Conservation (phyloP, 2,888 invertebrate species). For the Drosophila rubida region DNA sequence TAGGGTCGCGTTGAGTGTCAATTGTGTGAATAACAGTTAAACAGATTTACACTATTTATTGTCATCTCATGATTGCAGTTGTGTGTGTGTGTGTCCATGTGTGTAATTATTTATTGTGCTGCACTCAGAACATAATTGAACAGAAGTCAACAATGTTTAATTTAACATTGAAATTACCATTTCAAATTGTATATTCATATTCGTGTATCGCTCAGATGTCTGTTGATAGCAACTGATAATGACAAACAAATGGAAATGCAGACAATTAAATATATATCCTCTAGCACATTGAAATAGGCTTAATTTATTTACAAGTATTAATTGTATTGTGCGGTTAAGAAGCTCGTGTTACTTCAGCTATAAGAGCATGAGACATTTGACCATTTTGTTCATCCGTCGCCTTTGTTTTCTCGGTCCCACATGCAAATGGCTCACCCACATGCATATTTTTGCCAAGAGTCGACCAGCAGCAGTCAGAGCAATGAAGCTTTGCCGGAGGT, state of each 20-base stretch:
- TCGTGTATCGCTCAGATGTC: background rate
- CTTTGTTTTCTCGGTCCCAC: too few relatives aligned
- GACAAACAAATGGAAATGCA: background rate
- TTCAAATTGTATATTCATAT: background rate
- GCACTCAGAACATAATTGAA: conserved; percentile 6
- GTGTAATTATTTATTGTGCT: conserved; percentile 1
- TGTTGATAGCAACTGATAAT: background rate
- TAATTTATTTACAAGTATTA: too few relatives aligned
- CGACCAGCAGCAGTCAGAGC: too few relatives aligned
- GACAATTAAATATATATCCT: background rate
- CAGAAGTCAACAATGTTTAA: conserved; percentile 9
- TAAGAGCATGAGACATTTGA: too few relatives aligned
- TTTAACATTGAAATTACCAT: background rate
- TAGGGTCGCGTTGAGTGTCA: conserved; percentile 67
- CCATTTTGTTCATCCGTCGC: too few relatives aligned
- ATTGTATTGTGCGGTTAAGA: too few relatives aligned
- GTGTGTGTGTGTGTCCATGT: background rate
- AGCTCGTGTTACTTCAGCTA: too few relatives aligned
- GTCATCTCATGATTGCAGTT: conserved; percentile 20
- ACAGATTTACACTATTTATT: conserved; percentile 67
- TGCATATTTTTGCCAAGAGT: too few relatives aligned
- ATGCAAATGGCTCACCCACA: too few relatives aligned
- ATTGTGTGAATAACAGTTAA: conserved; percentile 67
- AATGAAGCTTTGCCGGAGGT: too few relatives aligned
- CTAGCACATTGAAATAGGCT: too few relatives aligned